Evolutionary conservation across 2,797 vertebrate genomes (phyloP).

Genomic region (Cuculus canorus): DNA sequence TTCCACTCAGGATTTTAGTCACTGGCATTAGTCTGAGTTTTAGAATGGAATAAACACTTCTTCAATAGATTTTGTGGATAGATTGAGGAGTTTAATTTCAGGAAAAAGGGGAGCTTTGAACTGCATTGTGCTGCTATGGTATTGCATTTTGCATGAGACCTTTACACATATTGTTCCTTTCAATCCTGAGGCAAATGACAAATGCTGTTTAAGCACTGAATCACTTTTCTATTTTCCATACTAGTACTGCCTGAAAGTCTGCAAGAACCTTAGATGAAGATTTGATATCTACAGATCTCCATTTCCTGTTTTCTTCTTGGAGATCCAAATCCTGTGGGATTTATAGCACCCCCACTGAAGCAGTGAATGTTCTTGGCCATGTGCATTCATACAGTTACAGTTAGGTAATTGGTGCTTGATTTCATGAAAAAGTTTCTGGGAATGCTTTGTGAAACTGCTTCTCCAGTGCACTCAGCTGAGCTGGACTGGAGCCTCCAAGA

Average conservation of each 20-base stretch:
- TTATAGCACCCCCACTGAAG: not conserved
- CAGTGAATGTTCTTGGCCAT: not conserved
- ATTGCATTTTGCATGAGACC: not conserved
- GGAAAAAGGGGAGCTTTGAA: not conserved
- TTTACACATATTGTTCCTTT: constrained; percentile 1
- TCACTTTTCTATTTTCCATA: not conserved
- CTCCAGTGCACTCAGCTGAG: not conserved
- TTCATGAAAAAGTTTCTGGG: not conserved
- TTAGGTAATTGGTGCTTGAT: not conserved
- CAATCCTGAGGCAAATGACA: not conserved
- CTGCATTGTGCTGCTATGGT: not conserved
- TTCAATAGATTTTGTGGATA: not conserved
- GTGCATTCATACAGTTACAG: not conserved
- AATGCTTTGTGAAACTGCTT: not conserved
- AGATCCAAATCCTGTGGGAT: not conserved
- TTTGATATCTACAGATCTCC: not conserved
- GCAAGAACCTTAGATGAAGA: not conserved
- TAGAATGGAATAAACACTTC: not conserved
- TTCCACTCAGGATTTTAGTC: constrained; percentile 4
- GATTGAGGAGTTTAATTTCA: not conserved
- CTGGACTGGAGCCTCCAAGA: not conserved
- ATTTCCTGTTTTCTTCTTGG: not conserved
- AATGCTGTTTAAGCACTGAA: not conserved
- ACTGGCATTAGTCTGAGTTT: constrained; percentile 18
- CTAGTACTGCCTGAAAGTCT: not conserved